Percentiles rank a stretch among this genome's conserved stretches.
Evolutionary conservation across 2,113 vertebrate species (phyloP).

Genomic region (Panthera uncia): DNA sequence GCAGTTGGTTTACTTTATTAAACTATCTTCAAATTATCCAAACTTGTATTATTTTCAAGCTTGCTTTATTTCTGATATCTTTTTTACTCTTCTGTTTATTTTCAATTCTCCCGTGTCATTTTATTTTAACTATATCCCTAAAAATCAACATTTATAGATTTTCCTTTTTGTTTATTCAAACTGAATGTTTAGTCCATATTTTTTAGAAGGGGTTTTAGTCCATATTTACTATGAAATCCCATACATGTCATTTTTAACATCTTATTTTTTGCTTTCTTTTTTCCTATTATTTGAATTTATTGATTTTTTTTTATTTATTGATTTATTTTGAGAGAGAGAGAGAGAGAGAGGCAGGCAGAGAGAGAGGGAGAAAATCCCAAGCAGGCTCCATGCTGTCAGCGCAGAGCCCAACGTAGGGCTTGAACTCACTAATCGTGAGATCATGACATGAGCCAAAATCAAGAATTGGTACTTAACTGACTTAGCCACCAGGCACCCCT

Average conservation of each 20-base stretch:
- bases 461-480: too few species aligned
- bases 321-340: too few species aligned
- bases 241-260: background rate
- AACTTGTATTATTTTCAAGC: constrained; percentile 13
- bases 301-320: background rate
- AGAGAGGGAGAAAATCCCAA: too few species aligned
- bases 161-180: constrained; percentile 20
- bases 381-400: too few species aligned
- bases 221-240: background rate
- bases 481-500: too few species aligned
- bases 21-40: background rate
- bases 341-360: too few species aligned
- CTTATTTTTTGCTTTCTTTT: background rate
- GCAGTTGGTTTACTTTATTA: background rate
- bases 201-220: background rate
- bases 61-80: background rate
- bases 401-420: too few species aligned
- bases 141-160: background rate
- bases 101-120: background rate
- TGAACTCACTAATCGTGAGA: too few species aligned
- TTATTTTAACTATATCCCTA: background rate
- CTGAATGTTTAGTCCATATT: background rate
- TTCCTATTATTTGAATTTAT: background rate
- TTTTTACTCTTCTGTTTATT: constrained; percentile 12
- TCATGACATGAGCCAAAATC: too few species aligned